Base-by-base conservation (phyloP, 2,888 invertebrate genomes). In the Fragum fragum region DNA sequence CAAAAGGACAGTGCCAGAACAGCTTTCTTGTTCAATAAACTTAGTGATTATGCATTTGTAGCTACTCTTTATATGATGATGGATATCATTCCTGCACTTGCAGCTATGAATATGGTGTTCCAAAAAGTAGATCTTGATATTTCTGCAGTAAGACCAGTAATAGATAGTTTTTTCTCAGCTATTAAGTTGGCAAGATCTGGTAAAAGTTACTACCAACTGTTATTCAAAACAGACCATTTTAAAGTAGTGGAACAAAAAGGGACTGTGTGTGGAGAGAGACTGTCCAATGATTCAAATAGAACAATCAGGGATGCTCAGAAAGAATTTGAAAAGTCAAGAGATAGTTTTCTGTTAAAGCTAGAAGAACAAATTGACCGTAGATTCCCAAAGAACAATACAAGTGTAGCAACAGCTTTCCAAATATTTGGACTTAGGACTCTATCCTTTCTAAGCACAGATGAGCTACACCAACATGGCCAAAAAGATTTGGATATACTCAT, bases 11-110 rank as follows among this genome's bases (percentile, higher is more conserved):
- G 73, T 57, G 36, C 66, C 76, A n/a, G 73, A 70, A 14, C 76
- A 76, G 16, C 68, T 81, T 7, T 29, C n/a, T n/a, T n/a, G n/a
- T n/a, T 68, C 23, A 83, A 77, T 29, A 52, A 72, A 28, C 68
- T 83, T 47, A 76, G 76, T 28, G 39, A 68, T 0, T 59, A 21
- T 16, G 36, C 72, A 23, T 79, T 79, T 61, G 53, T 83, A 0
- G 79, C 68, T 42, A 61, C 79, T 5, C 79, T 73, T 16, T 72
- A 79, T 39, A n/a, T 79, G 39, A 26, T 83, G 61, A 76, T 82
- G 78, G 72, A 82, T 53, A 21, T 73, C 3, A 28, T 82, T 26
- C n/a, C n/a, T n/a, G 70, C 78, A 11, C 70, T 79, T 28, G 78
- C 79, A n/a, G 39, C 79, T n/a, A 66, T n/a, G 68, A 57, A 36